A percentile compares a stretch with the other conserved stretches of the same genome.
phyloP scores from a whole-genome alignment of 2,797 vertebrate species.

The Nannoperca australis region DNA sequence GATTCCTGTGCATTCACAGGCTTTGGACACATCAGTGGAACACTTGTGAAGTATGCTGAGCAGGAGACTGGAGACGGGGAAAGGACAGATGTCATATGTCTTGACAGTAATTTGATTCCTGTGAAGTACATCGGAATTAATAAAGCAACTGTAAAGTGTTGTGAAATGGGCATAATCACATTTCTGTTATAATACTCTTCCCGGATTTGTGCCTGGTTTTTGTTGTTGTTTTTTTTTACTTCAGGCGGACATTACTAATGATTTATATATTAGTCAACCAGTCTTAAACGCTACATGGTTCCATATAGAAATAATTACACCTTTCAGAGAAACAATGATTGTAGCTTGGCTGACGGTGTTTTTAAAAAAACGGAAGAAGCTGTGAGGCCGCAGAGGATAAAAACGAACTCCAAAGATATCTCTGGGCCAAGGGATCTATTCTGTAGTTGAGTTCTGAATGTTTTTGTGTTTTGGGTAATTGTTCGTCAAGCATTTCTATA shows the following conservation, averaged over 20 bases:
- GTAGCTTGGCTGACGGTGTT: not conserved
- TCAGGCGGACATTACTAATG: not conserved
- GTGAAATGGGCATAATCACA: constrained; percentile 31
- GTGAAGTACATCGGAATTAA: constrained; percentile 36
- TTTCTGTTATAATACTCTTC: constrained; percentile 20
- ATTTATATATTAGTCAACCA: not conserved
- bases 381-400: not conserved
- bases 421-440: constrained; percentile 8
- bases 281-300: not conserved
- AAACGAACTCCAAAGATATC: constrained; percentile 10
- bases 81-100: constrained; percentile 61
- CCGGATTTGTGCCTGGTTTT: constrained; percentile 15
- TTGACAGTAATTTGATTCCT: constrained; percentile 57
- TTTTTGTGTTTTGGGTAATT: constrained; percentile 16
- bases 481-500: constrained; percentile 17
- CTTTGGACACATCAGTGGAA: constrained; percentile 31
- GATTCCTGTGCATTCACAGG: constrained; percentile 69
- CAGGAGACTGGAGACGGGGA: constrained; percentile 11
- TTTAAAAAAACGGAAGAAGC: not conserved
- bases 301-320: not conserved
- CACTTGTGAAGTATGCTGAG: constrained; percentile 60
- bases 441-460: not conserved
- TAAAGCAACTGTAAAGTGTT: constrained; percentile 36
- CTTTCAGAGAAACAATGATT: not conserved
- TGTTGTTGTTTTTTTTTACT: not conserved